Evolutionary conservation across 2,797 vertebrate genomes (phyloP).

Genomic region (Intellagama lesueurii): DNA sequence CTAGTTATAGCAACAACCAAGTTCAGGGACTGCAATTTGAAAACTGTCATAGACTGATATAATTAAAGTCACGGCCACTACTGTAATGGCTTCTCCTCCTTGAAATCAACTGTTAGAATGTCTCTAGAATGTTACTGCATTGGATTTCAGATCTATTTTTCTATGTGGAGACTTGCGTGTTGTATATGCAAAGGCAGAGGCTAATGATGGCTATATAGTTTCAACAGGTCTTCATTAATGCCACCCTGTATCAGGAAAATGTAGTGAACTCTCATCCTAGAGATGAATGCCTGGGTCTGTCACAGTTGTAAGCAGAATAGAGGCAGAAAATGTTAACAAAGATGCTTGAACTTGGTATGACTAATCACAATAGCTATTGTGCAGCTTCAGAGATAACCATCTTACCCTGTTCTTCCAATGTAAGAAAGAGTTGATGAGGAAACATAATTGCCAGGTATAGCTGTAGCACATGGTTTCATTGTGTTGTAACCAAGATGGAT

Average conservation of each 20-base stretch:
- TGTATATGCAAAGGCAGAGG: neutral
- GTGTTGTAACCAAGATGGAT: neutral
- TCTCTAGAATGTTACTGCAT: slow-evolving; percentile 28
- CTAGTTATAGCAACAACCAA: slow-evolving; percentile 20
- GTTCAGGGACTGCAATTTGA: neutral
- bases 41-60: slow-evolving; percentile 1
- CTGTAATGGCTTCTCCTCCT: slow-evolving; percentile 5
- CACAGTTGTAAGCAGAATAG: slow-evolving; percentile 33
- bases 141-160: slow-evolving; percentile 15
- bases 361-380: slow-evolving; percentile 14
- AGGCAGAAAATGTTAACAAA: slow-evolving; percentile 42
- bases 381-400: neutral
- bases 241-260: slow-evolving; percentile 10
- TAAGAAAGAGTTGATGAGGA: slow-evolving; percentile 2
- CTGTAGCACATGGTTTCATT: neutral
- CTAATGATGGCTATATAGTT: slow-evolving; percentile 47
- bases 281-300: slow-evolving; percentile 23
- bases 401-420: neutral
- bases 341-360: slow-evolving; percentile 28
- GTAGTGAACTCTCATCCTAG: neutral
- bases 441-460: slow-evolving; percentile 16
- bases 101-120: slow-evolving; percentile 14
- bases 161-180: neutral
- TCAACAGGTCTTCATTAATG: slow-evolving; percentile 56
- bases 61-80: neutral